phyloP scores from a whole-genome alignment of 2,113 vertebrate species.

The Butorides virescens region DNA sequence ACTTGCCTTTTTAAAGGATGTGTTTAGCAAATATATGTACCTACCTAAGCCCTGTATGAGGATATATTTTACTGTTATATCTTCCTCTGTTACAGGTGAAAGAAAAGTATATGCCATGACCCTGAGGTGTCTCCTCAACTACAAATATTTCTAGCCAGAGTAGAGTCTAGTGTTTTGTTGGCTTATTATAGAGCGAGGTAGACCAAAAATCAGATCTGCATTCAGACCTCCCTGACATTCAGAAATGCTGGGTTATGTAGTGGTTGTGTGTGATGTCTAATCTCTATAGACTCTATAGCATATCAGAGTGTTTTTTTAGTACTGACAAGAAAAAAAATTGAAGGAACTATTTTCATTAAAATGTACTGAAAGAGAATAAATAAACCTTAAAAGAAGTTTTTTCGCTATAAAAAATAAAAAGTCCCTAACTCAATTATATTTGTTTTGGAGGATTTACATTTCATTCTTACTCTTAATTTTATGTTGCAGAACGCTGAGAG shows the following conservation, averaged over 20 bases:
- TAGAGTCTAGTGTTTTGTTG: not conserved
- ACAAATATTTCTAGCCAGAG: not conserved
- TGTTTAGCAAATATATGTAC: rapidly evolving
- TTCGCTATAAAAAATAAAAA: not conserved
- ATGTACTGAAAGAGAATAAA: not conserved
- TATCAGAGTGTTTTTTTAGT: not conserved
- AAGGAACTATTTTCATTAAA: rapidly evolving
- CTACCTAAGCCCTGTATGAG: not conserved
- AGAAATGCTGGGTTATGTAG: not conserved
- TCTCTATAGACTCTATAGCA: rapidly evolving
- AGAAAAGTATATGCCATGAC: not conserved
- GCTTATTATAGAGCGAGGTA: not conserved
- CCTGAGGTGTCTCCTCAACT: not conserved
- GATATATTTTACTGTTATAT: not conserved
- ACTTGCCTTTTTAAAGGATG: not conserved
- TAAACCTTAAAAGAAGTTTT: not conserved
- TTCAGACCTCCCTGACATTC: not conserved
- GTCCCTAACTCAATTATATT: not conserved
- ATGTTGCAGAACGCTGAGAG: not conserved
- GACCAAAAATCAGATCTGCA: not conserved
- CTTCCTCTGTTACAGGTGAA: not conserved
- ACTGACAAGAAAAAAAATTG: not conserved
- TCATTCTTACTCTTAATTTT: not conserved
- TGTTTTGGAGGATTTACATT: not conserved
- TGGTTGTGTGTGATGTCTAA: not conserved